Evolutionary conservation across 2,888 invertebrate genomes (phyloP).

Genomic region (Brenthis daphne): DNA sequence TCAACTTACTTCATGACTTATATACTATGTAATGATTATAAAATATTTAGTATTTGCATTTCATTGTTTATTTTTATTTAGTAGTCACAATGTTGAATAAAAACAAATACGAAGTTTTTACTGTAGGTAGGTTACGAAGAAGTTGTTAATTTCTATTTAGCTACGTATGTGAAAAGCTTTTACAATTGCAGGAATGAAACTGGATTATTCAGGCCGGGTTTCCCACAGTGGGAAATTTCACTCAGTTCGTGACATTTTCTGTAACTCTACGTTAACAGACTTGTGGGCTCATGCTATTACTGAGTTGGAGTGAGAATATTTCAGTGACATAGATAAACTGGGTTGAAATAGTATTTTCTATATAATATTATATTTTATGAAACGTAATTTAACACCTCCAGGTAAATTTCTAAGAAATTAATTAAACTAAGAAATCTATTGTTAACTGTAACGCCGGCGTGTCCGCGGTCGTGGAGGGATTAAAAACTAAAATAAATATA

Average conservation of each 20-base stretch:
- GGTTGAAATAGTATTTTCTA: slow-evolving; percentile 3
- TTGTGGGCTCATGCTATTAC: slow-evolving; percentile 9
- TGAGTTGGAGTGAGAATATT: slow-evolving; percentile 5
- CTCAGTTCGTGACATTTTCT: slow-evolving; percentile 29
- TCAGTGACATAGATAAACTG: slow-evolving; percentile 4
- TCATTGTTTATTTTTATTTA: no score
- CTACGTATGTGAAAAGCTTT: slow-evolving; percentile 39
- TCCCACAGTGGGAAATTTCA: slow-evolving; percentile 29
- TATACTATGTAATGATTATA: no score
- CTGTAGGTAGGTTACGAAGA: slow-evolving; percentile 5
- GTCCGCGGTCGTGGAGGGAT: no score
- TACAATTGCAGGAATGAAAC: slow-evolving; percentile 24
- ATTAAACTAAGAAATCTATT: no score
- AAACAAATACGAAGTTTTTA: not conserved
- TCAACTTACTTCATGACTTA: slow-evolving; percentile 2
- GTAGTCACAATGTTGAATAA: no score
- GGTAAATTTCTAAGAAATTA: no score
- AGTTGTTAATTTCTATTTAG: slow-evolving; percentile 15
- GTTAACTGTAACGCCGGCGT: no score
- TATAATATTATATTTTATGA: not conserved
- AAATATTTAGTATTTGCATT: no score
- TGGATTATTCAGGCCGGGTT: slow-evolving; percentile 27
- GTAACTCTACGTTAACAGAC: slow-evolving; percentile 22
- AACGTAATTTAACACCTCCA: not conserved
- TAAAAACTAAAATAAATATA: no score